phyloP scores from a whole-genome alignment of 1,140 invertebrate genomes.

The Drosophila ironensis region DNA sequence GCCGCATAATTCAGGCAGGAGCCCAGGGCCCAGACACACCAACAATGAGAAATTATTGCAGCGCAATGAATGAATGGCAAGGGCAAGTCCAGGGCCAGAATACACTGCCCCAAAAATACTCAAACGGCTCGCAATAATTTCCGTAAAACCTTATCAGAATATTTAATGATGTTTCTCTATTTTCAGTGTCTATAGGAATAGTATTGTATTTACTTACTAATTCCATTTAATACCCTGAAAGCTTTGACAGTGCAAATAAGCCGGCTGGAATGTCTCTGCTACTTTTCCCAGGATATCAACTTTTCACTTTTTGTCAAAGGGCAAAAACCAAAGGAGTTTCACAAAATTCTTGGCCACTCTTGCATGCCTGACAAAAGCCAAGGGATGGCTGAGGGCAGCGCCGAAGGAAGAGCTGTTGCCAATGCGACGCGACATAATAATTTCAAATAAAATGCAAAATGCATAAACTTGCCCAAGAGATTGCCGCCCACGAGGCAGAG shows the following conservation, averaged over 20 bases:
- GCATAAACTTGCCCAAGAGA: constrained; percentile 64
- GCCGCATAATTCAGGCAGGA: constrained; percentile 49
- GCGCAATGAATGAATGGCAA: constrained; percentile 8
- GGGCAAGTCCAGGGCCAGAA: neutral
- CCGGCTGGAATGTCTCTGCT: neutral
- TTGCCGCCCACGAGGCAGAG: constrained; percentile 55
- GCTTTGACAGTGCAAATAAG: neutral
- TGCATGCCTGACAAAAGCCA: constrained; percentile 36
- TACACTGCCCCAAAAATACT: neutral
- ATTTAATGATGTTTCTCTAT: no score
- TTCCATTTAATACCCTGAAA: constrained; percentile 21
- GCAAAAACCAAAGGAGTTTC: neutral
- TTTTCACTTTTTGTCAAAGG: constrained; percentile 24
- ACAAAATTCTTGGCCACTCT: constrained; percentile 38
- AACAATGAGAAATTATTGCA: constrained; percentile 75
- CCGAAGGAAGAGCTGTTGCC: constrained; percentile 9
- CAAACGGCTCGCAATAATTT: no score
- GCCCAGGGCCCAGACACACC: constrained; percentile 25
- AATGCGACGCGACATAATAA: constrained; percentile 75
- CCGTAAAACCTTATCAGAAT: no score
- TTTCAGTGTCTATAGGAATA: no score
- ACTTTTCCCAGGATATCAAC: constrained; percentile 23
- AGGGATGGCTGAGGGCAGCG: neutral
- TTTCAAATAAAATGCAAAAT: constrained; percentile 80
- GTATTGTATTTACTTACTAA: neutral